These are phyloP conservation scores for Halcyon badia DNA, from an alignment of 2,797 vertebrate genomes.

Conservation along the genomic window DNA sequence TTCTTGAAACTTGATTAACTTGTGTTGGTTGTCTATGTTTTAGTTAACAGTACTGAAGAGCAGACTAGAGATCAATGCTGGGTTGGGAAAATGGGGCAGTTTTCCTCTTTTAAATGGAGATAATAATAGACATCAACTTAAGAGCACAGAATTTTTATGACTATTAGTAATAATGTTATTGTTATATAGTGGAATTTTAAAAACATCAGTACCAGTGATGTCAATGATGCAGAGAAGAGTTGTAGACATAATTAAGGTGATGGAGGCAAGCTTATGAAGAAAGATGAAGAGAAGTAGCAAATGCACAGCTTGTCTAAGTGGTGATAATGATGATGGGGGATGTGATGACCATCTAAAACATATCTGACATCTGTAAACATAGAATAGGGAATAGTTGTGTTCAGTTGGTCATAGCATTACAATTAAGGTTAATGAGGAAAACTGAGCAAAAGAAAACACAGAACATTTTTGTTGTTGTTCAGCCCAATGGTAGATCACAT, in stretches of 20 bases:
- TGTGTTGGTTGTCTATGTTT: neutral
- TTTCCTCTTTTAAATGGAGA: neutral
- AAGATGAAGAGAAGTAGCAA: constrained; percentile 31
- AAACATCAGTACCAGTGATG: neutral
- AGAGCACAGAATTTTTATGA: neutral
- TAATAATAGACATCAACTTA: neutral
- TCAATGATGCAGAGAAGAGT: neutral
- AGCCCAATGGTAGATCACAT: constrained; percentile 13
- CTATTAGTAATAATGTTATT: constrained; percentile 17
- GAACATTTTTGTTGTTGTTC: neutral
- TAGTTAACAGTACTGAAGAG: neutral
- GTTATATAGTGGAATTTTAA: neutral
- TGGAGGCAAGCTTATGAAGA: neutral
- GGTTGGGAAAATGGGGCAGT: neutral
- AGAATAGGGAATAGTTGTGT: constrained; percentile 36
- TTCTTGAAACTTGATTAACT: neutral
- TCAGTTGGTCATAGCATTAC: constrained; percentile 38
- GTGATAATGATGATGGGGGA: constrained; percentile 47
- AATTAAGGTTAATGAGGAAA: constrained; percentile 60
- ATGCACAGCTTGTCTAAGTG: constrained; percentile 52
- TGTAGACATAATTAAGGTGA: neutral
- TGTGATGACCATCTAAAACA: constrained; percentile 25
- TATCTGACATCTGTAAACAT: constrained; percentile 45
- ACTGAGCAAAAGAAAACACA: constrained; percentile 47
- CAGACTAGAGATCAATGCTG: neutral